Evolutionary conservation across 2,797 vertebrate genomes (phyloP).

Genomic region (Lacerta viridis): DNA sequence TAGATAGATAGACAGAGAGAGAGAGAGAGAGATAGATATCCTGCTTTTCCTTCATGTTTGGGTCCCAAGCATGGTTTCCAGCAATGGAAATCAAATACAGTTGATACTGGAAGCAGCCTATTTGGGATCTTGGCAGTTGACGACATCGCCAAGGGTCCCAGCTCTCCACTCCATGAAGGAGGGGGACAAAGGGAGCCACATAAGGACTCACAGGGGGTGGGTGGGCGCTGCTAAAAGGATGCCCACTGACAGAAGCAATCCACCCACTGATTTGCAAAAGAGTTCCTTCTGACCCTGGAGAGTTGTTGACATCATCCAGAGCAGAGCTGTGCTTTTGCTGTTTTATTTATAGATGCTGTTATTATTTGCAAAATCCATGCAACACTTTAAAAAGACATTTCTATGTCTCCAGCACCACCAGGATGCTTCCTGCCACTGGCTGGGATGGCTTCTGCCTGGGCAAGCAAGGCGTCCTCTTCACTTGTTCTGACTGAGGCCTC

Average conservation of each 20-base stretch:
- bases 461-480: no score
- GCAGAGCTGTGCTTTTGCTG: not conserved
- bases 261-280: not conserved
- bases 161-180: not conserved
- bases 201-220: no score
- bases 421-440: not conserved
- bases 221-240: not conserved
- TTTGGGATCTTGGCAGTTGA: not conserved
- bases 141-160: no score
- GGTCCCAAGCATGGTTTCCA: not conserved
- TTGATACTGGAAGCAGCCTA: no score
- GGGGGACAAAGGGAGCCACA: not conserved
- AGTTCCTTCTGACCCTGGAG: not conserved
- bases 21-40: not conserved
- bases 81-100: slow-evolving; percentile 9
- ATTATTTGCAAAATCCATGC: not conserved
- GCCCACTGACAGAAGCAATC: not conserved
- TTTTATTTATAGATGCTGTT: not conserved
- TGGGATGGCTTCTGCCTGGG: not conserved
- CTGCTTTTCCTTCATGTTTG: not conserved
- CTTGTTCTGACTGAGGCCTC: not conserved
- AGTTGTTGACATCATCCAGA: not conserved
- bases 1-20: no score
- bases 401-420: not conserved
- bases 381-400: not conserved